Base-by-base conservation (phyloP, 2,888 invertebrate genomes). In the Marronus borbonicus region DNA sequence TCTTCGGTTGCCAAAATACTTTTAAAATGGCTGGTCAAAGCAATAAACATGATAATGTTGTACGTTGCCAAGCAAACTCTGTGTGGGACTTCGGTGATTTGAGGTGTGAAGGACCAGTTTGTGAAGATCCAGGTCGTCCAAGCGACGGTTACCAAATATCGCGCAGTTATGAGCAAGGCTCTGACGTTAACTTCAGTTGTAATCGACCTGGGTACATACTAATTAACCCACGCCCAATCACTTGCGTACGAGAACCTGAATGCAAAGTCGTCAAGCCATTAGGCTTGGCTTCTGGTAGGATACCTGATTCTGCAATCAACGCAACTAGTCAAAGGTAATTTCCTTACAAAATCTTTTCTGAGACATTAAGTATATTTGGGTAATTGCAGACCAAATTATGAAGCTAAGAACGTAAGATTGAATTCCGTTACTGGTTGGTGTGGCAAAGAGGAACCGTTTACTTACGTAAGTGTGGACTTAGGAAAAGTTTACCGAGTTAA, bases 71-170 rank as follows among this genome's bases (percentile, higher is more conserved):
- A 89, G 94, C 94, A 0, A 97, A 97, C 85, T 97, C 97, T 1
- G 94, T 96, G 80, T 99, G 99, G 99, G 98, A 98, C 90, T 98
- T 98, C 87, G 98, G 98, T 39, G 97, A 97, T 86, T 90, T 99
- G 70, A 91, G 97, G 76, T 99, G 99, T 86, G 98, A 98, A 90
- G 98, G 98, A 24, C 98, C 98, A 2, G 98, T 98, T 1, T 98
- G 98, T 87, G 96, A 96, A 87, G 98, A 98, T 88, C 98, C 98
- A 0, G 97, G 98, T 0, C 92, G 97, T 84, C 98, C 98, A 0
- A 95, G 96, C 79, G 98, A 98, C 89, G 98, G 98, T 28, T 91
- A 92, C 81, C 98, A 98, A 90, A 89, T 95, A 55, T 92, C 98
- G 0, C 91, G 93, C 85, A 95, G 95, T 84, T 96, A 95, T 83